A percentile compares a stretch with the other conserved stretches of the same genome.
phyloP scores from a whole-genome alignment of 2,888 invertebrate species.

The Agrochola circellaris region DNA sequence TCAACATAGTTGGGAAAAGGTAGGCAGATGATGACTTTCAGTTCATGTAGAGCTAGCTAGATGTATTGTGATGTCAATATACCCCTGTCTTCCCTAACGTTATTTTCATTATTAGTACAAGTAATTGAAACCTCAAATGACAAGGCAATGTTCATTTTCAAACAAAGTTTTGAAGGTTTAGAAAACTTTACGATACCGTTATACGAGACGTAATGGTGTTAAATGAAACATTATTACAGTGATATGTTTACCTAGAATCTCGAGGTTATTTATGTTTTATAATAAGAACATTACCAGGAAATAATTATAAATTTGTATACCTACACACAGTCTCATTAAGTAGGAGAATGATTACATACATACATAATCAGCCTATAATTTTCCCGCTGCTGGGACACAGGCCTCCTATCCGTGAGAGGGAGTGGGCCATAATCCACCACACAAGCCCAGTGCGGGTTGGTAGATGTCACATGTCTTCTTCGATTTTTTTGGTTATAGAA shows the following conservation, averaged over 20 bases:
- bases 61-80: background rate
- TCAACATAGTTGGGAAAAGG: no score
- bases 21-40: no score
- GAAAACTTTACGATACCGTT: conserved; percentile 10
- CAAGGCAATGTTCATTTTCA: conserved; percentile 2
- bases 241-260: background rate
- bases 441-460: no score
- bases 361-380: no score
- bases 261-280: background rate
- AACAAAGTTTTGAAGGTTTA: background rate
- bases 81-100: background rate
- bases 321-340: background rate
- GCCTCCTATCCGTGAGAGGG: no score
- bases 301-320: background rate
- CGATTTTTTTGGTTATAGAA: no score
- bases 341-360: no score
- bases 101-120: conserved; percentile 1
- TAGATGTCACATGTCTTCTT: no score
- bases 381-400: no score
- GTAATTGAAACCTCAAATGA: conserved; percentile 26
- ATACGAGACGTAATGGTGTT: background rate
- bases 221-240: background rate
- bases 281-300: background rate
- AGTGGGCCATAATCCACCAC: no score
- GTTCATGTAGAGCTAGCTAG: no score